Base-by-base conservation (phyloP, 2,888 invertebrate species). In the Digitonthophagus gazella region DNA sequence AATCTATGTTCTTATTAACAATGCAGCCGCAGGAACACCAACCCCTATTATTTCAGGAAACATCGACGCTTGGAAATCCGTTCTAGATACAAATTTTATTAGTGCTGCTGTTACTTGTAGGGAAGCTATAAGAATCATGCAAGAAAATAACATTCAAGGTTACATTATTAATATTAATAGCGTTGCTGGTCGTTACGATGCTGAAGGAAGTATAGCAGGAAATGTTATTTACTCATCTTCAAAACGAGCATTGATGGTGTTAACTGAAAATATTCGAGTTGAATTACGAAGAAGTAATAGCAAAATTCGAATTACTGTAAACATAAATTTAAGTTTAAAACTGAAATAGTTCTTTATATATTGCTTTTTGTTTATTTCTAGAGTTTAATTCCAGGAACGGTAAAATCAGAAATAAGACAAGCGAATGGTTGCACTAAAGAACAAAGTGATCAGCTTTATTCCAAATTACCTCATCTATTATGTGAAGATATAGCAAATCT, bases 311-410 rank as follows among this genome's bases (percentile, higher is more conserved):
- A 64, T 69, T 3, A 71, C 70, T n/a, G 71, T 71, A 67, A 69
- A n/a, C n/a, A n/a, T n/a, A n/a, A n/a, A n/a, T n/a, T n/a, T n/a
- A n/a, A n/a, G n/a, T n/a, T n/a, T n/a, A n/a, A n/a, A n/a, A n/a
- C n/a, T n/a, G 54, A n/a, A 54, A 54, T 54, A 54, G 2, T 54
- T 11, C 14, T 2, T 11, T 14, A 54, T n/a, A 1, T 54, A 54
- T 54, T n/a, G 14, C 11, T 14, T 2, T 57, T 57, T 14, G 57
- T 57, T 57, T 14, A 65, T 67, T 74, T 74, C 11, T 74, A 90
- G 90, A 88, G 87, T 74, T 82, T 90, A 61, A 89, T 87, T 58
- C 90, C 90, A 0, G 90, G 90, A 15, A 78, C 88, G 73, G 88
- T 89, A 15, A 83, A 84, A 61, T 89, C 89, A 0, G 85, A 85